Conservation (phyloP, 2,797 vertebrate species). For the Botia kubotai region DNA sequence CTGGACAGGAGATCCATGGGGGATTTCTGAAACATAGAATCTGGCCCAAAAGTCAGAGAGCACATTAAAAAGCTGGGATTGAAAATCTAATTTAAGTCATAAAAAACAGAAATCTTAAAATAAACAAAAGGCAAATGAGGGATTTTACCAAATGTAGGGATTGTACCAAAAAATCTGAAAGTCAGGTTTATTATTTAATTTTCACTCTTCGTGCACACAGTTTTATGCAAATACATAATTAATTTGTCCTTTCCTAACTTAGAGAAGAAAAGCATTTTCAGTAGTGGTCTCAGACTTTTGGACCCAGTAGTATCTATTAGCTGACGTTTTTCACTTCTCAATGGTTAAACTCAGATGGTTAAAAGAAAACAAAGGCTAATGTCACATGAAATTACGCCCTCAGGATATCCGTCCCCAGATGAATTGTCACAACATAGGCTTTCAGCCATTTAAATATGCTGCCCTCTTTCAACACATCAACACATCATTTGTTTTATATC, state of each 20-base stretch:
- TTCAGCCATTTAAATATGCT: constrained; percentile 8
- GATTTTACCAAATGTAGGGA: too few species aligned
- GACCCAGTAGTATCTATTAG: not conserved
- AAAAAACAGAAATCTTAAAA: not conserved
- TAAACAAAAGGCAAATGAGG: not conserved
- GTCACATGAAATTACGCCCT: constrained; percentile 29
- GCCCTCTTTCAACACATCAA: not conserved
- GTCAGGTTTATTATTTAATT: too few species aligned
- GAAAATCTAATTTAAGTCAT: not conserved
- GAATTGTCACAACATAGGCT: constrained; percentile 19
- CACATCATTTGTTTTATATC: constrained; percentile 1
- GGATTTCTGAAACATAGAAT: not conserved
- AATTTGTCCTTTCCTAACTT: not conserved
- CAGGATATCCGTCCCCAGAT: constrained; percentile 21
- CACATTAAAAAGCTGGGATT: not conserved
- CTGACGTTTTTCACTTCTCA: constrained; percentile 20
- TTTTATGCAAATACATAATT: not conserved
- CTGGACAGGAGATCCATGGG: constrained; percentile 1
- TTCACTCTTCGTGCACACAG: not conserved
- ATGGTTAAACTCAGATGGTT: not conserved
- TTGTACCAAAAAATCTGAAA: too few species aligned
- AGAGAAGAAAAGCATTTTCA: not conserved
- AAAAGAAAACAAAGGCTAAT: constrained; percentile 1
- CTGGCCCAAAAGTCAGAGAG: not conserved
- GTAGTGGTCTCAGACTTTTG: not conserved